These are phyloP conservation scores for Yponomeuta evonymella DNA, from an alignment of 2,888 invertebrate genomes.

Conservation along the genomic window DNA sequence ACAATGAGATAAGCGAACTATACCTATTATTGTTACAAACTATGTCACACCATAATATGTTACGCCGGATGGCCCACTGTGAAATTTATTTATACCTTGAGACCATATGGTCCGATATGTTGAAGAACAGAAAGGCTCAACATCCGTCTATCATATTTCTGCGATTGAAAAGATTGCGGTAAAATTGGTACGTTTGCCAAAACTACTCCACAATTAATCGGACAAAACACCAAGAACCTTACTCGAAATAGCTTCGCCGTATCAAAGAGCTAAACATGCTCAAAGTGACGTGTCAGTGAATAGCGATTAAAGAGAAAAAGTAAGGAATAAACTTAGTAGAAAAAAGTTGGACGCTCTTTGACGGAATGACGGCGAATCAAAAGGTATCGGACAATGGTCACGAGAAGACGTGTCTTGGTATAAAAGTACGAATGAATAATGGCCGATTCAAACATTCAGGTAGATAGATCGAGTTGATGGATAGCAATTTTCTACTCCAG, in stretches of 20 bases:
- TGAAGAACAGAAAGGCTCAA: neutral
- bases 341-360: slow-evolving; percentile 31
- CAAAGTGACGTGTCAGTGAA: slow-evolving; percentile 51
- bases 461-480: slow-evolving; percentile 55
- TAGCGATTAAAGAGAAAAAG: slow-evolving; percentile 41
- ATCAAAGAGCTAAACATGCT: slow-evolving; percentile 42
- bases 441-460: slow-evolving; percentile 57
- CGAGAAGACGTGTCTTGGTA: slow-evolving; percentile 48
- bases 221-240: slow-evolving; percentile 9
- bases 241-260: slow-evolving; percentile 26
- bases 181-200: slow-evolving; percentile 9
- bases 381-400: slow-evolving; percentile 74
- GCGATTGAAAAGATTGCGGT: neutral
- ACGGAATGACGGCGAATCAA: slow-evolving; percentile 57
- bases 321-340: slow-evolving; percentile 27
- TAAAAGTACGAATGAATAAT: slow-evolving; percentile 49
- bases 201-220: slow-evolving; percentile 16
- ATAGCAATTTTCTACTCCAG: slow-evolving; percentile 56
- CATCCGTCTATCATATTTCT: slow-evolving; percentile 7
- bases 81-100: neutral
- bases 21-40: slow-evolving; percentile 2
- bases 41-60: neutral
- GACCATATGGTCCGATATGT: neutral
- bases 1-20: slow-evolving; percentile 40
- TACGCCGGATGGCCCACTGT: neutral